Conservation (phyloP, 2,888 invertebrate genomes). For the Ceraclea dissimilis region DNA sequence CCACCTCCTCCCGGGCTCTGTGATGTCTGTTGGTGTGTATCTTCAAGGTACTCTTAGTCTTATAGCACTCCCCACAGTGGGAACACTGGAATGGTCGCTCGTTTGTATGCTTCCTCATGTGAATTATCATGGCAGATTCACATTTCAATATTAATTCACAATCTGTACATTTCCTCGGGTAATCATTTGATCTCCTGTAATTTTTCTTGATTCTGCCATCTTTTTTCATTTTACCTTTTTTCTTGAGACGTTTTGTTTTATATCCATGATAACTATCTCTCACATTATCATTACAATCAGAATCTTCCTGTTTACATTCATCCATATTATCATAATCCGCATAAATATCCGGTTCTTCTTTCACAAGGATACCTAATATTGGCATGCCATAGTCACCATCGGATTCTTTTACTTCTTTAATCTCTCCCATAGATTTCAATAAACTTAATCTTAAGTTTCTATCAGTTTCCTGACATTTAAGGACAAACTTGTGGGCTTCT, state of each 20-base stretch:
- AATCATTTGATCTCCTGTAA: background rate
- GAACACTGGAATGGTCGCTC: slow-evolving; percentile 17
- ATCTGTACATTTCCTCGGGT: slow-evolving; percentile 7
- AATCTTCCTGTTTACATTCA: background rate
- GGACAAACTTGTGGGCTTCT: slow-evolving; percentile 14
- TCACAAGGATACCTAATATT: background rate
- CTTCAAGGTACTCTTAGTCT: slow-evolving; percentile 12
- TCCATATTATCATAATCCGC: background rate
- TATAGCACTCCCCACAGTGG: slow-evolving; percentile 9
- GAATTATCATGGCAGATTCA: slow-evolving; percentile 13
- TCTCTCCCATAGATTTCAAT: background rate
- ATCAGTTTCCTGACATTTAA: slow-evolving; percentile 17
- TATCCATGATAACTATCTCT: background rate
- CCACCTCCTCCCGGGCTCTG: background rate
- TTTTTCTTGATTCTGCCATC: background rate
- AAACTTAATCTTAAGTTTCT: slow-evolving; percentile 3
- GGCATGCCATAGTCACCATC: background rate
- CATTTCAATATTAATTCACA: slow-evolving; percentile 12
- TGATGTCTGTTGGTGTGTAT: slow-evolving; percentile 15
- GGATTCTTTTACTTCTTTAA: background rate
- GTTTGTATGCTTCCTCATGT: slow-evolving; percentile 14
- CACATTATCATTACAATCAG: background rate
- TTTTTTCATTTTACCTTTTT: background rate
- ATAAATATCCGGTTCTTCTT: background rate
- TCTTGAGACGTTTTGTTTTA: background rate